A percentile compares a stretch with the other conserved stretches of the same genome.
Conservation (phyloP, 2,888 invertebrate species). For the Fragum sueziense region DNA sequence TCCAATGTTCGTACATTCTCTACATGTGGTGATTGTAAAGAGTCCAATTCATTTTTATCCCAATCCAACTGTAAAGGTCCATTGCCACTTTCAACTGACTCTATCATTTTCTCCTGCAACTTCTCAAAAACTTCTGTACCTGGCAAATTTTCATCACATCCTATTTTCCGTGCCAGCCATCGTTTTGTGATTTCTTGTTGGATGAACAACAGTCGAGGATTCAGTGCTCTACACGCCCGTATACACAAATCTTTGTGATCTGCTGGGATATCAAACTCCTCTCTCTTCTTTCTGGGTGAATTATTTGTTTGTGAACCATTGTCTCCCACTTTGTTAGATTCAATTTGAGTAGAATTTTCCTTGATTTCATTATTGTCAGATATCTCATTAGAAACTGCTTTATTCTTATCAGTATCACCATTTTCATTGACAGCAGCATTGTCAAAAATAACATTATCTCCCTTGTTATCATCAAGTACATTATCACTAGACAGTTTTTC, state of each 20-base stretch:
- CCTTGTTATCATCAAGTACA: neutral
- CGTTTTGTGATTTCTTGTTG: slow-evolving; percentile 47
- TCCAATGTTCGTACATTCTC: slow-evolving; percentile 26
- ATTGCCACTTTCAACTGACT: slow-evolving; percentile 38
- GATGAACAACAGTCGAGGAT: slow-evolving; percentile 40
- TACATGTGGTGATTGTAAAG: neutral
- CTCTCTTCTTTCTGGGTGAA: slow-evolving; percentile 1
- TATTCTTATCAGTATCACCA: neutral
- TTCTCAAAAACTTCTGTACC: slow-evolving; percentile 41
- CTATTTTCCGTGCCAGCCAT: slow-evolving; percentile 52
- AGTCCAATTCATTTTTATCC: neutral
- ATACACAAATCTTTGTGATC: slow-evolving; percentile 56
- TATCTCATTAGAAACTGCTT: neutral
- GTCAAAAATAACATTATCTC: neutral
- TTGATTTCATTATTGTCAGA: neutral
- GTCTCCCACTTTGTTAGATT: neutral
- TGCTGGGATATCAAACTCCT: slow-evolving; percentile 26
- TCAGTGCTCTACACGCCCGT: slow-evolving; percentile 52
- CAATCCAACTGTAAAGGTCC: slow-evolving; percentile 31
- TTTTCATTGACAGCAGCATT: neutral
- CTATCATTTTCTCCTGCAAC: slow-evolving; percentile 51
- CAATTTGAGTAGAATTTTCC: neutral
- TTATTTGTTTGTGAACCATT: neutral
- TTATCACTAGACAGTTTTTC: neutral
- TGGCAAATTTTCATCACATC: slow-evolving; percentile 47